phyloP scores from a whole-genome alignment of 2,113 vertebrate species.

The Telmatochromis sp. region DNA sequence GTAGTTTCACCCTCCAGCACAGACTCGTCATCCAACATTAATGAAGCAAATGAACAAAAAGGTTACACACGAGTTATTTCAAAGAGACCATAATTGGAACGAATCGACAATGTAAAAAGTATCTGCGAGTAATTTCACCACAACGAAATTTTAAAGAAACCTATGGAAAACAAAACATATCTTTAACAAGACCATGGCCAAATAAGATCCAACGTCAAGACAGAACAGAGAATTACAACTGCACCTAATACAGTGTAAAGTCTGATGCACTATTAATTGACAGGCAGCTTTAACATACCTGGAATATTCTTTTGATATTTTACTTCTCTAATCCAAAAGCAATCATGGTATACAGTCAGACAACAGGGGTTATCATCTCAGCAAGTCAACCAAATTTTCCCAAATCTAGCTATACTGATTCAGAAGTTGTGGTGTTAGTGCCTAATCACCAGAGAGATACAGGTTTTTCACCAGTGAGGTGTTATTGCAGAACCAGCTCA shows the following conservation, averaged over 20 bases:
- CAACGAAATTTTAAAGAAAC: background rate
- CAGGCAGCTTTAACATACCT: background rate
- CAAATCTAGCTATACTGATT: background rate
- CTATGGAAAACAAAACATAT: background rate
- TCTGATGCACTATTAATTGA: background rate
- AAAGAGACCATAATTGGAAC: background rate
- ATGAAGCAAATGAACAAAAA: background rate
- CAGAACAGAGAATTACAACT: background rate
- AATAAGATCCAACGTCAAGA: background rate
- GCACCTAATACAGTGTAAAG: background rate
- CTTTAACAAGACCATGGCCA: background rate
- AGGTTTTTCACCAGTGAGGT: background rate
- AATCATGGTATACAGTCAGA: background rate
- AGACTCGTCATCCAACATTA: background rate
- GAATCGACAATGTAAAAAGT: background rate
- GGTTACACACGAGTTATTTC: background rate
- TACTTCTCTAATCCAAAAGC: background rate
- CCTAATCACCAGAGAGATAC: background rate
- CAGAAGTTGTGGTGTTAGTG: background rate
- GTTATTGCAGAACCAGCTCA: background rate
- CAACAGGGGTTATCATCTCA: background rate
- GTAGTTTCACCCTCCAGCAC: background rate
- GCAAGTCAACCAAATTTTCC: background rate
- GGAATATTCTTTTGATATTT: background rate
- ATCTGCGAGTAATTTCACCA: background rate